A percentile compares a stretch with the other conserved stretches of the same genome.
Conservation (phyloP, 2,113 vertebrate genomes). For the Lagopus leucura region DNA sequence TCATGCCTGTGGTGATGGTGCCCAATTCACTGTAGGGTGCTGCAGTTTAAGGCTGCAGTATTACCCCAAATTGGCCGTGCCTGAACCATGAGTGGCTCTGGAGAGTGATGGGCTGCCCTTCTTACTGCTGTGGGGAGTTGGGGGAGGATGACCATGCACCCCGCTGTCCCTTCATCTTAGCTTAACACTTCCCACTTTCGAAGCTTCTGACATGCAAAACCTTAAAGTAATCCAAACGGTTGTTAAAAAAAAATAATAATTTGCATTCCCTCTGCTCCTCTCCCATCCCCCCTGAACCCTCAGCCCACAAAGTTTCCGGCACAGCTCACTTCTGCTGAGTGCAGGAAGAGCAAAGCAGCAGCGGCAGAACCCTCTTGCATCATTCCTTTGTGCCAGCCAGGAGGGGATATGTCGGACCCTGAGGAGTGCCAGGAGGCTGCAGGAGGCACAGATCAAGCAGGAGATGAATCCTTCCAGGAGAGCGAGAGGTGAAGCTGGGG, state of each 20-base stretch:
- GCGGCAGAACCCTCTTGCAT: not conserved
- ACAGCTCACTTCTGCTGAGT: slow-evolving; percentile 58
- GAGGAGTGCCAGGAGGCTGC: slow-evolving; percentile 45
- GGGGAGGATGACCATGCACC: not conserved
- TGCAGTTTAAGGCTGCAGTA: not conserved
- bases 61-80: not conserved
- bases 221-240: not conserved
- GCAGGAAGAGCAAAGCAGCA: slow-evolving; percentile 19
- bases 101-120: not conserved
- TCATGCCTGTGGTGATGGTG: not conserved
- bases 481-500: slow-evolving; percentile 23
- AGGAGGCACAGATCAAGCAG: not conserved
- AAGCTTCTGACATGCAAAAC: not conserved
- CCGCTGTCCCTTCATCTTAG: not conserved
- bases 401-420: slow-evolving; percentile 57
- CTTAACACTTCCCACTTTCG: not conserved
- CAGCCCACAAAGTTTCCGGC: slow-evolving; percentile 59
- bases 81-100: not conserved
- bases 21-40: not conserved
- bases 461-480: slow-evolving; percentile 5
- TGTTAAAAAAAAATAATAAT: not conserved
- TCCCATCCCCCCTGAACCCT: slow-evolving; percentile 48
- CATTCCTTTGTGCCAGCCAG: accelerated
- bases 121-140: not conserved
- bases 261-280: not conserved